phyloP scores from a whole-genome alignment of 2,888 invertebrate species.

The Pachymerium ferrugineum region DNA sequence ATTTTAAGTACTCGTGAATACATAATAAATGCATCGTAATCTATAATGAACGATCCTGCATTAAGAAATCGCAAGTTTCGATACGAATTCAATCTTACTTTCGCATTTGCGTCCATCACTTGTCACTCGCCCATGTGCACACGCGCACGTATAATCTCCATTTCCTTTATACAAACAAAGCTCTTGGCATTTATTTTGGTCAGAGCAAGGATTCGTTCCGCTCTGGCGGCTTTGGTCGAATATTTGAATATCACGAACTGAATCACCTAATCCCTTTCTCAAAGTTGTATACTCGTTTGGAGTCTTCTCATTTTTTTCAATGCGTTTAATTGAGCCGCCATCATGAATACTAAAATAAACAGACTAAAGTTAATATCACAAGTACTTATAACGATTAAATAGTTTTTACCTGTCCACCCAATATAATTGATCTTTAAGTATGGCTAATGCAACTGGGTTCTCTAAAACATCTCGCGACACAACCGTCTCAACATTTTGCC shows the following conservation, averaged over 20 bases:
- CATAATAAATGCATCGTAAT: conserved; percentile 73
- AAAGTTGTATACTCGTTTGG: conserved; percentile 53
- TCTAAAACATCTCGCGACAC: conserved; percentile 52
- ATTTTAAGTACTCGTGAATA: conserved; percentile 75
- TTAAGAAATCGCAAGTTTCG: not conserved
- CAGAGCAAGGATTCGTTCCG: conserved; percentile 58
- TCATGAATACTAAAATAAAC: conserved; percentile 50
- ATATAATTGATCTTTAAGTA: conserved; percentile 60
- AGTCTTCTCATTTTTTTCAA: conserved; percentile 58
- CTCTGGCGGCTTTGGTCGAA: conserved; percentile 39
- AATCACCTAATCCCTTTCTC: conserved; percentile 58
- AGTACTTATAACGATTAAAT: no score
- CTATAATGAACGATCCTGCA: conserved; percentile 49
- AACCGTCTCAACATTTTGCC: conserved; percentile 54
- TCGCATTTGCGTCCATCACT: conserved; percentile 62
- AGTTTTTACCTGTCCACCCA: conserved; percentile 68
- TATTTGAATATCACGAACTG: conserved; percentile 61
- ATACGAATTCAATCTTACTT: conserved; percentile 46
- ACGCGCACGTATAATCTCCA: conserved; percentile 58
- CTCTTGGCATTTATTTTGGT: conserved; percentile 70
- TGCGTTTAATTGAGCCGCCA: conserved; percentile 62
- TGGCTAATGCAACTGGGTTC: conserved; percentile 62
- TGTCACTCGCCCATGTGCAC: conserved; percentile 72
- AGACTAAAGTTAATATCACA: no score
- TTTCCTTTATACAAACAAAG: conserved; percentile 68